These are phyloP conservation scores for Spinus olivaceus DNA, from an alignment of 2,797 vertebrate species.

Conservation along the genomic window DNA sequence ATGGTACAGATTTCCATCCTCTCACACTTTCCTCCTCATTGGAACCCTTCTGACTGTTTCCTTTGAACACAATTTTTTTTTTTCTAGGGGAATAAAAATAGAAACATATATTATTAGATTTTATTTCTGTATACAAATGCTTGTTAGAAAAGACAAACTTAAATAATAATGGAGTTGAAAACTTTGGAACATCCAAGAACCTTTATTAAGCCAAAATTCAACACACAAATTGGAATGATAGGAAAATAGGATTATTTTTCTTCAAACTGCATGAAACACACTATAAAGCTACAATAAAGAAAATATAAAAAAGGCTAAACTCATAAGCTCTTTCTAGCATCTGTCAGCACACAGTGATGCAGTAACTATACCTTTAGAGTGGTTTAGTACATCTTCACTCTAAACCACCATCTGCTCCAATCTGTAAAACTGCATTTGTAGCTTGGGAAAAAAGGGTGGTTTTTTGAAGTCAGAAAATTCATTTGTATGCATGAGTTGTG, in stretches of 20 bases:
- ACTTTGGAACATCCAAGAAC: neutral
- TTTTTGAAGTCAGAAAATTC: neutral
- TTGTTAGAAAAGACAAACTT: neutral
- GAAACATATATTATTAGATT: neutral
- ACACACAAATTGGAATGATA: neutral
- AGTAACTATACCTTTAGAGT: constrained; percentile 27
- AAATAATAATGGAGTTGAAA: neutral
- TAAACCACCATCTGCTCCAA: constrained; percentile 58
- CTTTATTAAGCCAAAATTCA: neutral
- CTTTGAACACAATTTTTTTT: neutral
- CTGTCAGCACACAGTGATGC: constrained; percentile 18
- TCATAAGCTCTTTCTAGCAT: constrained; percentile 40
- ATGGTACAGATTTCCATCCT: neutral
- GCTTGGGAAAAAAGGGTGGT: neutral
- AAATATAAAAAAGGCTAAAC: neutral
- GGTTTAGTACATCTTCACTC: constrained; percentile 20
- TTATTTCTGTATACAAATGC: neutral
- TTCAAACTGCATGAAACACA: neutral
- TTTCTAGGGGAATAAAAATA: neutral
- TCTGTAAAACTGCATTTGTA: constrained; percentile 14
- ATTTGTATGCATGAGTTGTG: neutral
- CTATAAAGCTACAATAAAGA: constrained; percentile 20
- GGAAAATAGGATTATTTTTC: neutral
- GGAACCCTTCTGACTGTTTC: neutral
- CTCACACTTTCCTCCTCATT: neutral